These are phyloP conservation scores for Parnassius glacialis DNA, from an alignment of 2,888 invertebrate genomes.

Conservation along the genomic window DNA sequence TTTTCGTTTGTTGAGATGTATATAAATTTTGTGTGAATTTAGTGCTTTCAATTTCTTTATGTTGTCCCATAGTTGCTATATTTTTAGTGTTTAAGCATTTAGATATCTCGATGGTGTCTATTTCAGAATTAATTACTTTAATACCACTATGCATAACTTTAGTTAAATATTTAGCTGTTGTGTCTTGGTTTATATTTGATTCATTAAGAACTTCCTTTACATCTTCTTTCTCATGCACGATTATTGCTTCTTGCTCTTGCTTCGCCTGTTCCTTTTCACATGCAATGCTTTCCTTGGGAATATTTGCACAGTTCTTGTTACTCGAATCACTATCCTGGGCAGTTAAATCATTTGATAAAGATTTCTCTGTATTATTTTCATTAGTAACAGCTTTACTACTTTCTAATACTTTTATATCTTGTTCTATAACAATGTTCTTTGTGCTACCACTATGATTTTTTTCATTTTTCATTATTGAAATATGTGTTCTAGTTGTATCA, in stretches of 20 bases:
- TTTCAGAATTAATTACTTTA: background rate
- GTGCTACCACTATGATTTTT: background rate
- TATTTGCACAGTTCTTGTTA: background rate
- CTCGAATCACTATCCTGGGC: background rate
- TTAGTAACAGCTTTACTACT: background rate
- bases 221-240: slow-evolving; percentile 13
- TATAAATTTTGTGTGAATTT: background rate
- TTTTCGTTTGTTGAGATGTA: background rate
- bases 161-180: background rate
- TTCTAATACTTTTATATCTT: background rate
- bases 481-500: background rate
- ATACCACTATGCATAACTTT: background rate
- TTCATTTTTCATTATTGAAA: background rate
- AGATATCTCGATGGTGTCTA: background rate
- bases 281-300: background rate
- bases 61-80: background rate
- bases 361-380: background rate
- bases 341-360: background rate
- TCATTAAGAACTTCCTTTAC: no score
- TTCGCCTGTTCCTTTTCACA: background rate
- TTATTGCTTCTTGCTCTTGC: background rate
- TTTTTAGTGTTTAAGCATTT: background rate
- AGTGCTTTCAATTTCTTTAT: background rate
- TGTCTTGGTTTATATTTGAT: no score
- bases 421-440: background rate